Base-by-base conservation (phyloP, 2,888 invertebrate genomes). In the Listrodromus nycthemerus region DNA sequence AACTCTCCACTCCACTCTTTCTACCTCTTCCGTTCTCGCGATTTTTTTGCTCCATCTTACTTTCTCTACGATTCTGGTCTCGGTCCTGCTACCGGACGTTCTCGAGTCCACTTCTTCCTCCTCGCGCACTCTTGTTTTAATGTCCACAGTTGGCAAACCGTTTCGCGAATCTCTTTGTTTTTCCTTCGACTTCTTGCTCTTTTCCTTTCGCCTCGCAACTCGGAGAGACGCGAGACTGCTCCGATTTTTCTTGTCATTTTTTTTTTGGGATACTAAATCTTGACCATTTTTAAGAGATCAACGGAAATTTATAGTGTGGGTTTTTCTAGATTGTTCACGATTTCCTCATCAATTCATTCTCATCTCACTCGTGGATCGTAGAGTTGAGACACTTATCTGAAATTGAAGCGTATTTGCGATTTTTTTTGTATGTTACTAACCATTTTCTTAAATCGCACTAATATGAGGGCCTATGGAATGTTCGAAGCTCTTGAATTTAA, bases 1-100 rank as follows among this genome's bases (percentile, higher is more conserved):
- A 90, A 89, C 85, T 88, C 86, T 86, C 80, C 3, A 80, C 77
- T 77, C 67, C n/a, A 66, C 45, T 45, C 66, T 66, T 41, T 66
- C 21, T 45, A 45, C 41, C 41, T 45, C 41, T 66, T 13, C 21
- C 69, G 19, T 24, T 45, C 19, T 79, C 10, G 1, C 55, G 30
- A 24, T 37, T 13, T 30, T 8, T 24, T 63, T 41, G 37, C 65
- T 71, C 65, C 65, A 75, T 84, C 70, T 41, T 61, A 78, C 73
- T 78, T 78, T 70, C 41, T 30, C 61, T 3, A 13, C 50, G n/a
- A 48, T 66, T 41, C 69, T 77, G 13, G 24, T 21, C 27, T 67
- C 55, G 67, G 55, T 81, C 71, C 74, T 69, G 45, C 63, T 65
- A 76, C 76, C 80, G 82, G 86, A 85, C 85, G 73, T 55, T 82